A percentile compares a stretch with the other conserved stretches of the same genome.
Conservation (phyloP, 2,888 invertebrate species). For the Troilus luridus region DNA sequence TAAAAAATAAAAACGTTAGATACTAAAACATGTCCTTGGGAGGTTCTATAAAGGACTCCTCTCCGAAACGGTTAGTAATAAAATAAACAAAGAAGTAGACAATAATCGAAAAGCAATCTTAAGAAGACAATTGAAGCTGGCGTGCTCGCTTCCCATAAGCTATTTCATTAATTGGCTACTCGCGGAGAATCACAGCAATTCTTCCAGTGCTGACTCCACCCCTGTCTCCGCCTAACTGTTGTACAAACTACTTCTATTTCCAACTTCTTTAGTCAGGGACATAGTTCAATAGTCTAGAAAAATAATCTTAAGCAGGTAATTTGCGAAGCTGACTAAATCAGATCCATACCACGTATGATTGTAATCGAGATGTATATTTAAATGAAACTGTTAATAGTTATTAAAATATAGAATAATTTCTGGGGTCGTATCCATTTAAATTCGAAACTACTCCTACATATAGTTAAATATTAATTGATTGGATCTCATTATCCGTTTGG, state of each 20-base stretch:
- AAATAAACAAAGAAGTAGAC: not conserved
- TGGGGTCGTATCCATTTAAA: too few species aligned
- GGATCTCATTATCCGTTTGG: too few species aligned
- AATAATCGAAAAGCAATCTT: conserved; percentile 34
- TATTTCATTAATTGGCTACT: conserved; percentile 11
- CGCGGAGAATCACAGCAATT: not conserved
- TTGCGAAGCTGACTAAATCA: too few species aligned
- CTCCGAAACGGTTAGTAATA: too few species aligned
- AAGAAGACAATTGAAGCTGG: conserved; percentile 9
- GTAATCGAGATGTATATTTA: too few species aligned
- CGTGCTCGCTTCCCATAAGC: not conserved
- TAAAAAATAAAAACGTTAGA: too few species aligned
- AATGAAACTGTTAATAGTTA: too few species aligned
- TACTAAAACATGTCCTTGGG: too few species aligned
- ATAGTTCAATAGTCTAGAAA: not conserved
- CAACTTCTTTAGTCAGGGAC: not conserved
- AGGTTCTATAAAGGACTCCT: not conserved
- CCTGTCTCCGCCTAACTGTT: not conserved
- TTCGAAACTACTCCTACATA: too few species aligned
- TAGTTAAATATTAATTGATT: too few species aligned
- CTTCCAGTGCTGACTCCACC: not conserved
- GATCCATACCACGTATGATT: too few species aligned
- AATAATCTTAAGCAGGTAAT: not conserved
- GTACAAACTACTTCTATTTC: not conserved
- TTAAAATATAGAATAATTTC: too few species aligned